Evolutionary conservation across 2,113 vertebrate genomes (phyloP).

Genomic region (Plecotus auritus): DNA sequence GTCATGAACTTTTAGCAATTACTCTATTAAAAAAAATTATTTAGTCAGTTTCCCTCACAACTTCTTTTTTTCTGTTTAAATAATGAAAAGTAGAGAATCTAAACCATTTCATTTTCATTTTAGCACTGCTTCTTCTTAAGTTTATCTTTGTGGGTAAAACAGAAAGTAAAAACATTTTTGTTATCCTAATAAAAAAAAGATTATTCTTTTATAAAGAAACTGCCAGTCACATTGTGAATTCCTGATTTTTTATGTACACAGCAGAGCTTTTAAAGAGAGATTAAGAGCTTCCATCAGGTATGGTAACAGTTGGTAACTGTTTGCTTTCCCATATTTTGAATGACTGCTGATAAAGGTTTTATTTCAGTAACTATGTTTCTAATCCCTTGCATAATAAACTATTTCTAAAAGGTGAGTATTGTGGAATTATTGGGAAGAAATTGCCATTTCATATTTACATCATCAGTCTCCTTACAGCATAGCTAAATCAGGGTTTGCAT

Average conservation of each 20-base stretch:
- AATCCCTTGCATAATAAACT: background rate
- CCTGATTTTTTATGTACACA: conserved; percentile 4
- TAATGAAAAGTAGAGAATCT: background rate
- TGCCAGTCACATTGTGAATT: background rate
- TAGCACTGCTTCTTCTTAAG: background rate
- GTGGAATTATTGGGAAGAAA: background rate
- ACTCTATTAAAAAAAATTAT: background rate
- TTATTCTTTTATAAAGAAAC: conserved; percentile 17
- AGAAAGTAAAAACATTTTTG: conserved; percentile 9
- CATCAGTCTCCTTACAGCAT: background rate
- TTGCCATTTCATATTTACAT: conserved; percentile 35
- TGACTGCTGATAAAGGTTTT: conserved; percentile 20
- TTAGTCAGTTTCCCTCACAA: background rate
- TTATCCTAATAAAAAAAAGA: background rate
- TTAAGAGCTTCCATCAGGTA: background rate
- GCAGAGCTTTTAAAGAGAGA: background rate
- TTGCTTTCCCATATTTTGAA: conserved; percentile 16
- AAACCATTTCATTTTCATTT: conserved; percentile 13
- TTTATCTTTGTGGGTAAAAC: conserved; percentile 25
- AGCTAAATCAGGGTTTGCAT: conserved; percentile 30
- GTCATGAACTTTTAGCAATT: conserved; percentile 34
- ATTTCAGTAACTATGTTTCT: background rate
- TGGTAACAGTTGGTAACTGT: background rate
- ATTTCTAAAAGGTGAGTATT: background rate
- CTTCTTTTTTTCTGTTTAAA: background rate